Percentiles rank a stretch among this genome's conserved stretches.
phyloP scores from a whole-genome alignment of 2,113 vertebrate species.

The Myodes glareolus region DNA sequence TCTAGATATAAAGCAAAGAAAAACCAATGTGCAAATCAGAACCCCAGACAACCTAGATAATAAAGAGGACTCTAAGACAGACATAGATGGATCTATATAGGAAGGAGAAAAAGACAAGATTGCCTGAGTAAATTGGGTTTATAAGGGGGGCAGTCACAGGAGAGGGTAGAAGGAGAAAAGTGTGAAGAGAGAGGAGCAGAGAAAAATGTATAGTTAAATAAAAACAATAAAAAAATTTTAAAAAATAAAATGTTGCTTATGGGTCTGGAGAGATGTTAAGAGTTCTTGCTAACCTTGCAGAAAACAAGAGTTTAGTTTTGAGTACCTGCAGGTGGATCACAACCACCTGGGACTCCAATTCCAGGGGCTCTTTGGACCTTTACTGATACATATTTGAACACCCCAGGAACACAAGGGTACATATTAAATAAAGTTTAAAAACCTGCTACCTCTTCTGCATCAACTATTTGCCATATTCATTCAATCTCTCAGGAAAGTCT shows the following conservation, averaged over 20 bases:
- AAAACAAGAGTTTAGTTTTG: neutral
- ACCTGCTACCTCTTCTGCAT: neutral
- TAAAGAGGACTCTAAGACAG: too few species aligned
- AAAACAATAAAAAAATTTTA: too few species aligned
- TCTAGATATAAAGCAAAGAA: too few species aligned
- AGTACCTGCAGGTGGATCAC: neutral
- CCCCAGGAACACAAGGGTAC: neutral
- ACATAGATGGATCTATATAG: too few species aligned
- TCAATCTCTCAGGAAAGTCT: neutral
- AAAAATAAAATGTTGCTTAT: neutral
- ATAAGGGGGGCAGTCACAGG: too few species aligned
- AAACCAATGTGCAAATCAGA: too few species aligned
- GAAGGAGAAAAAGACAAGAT: too few species aligned
- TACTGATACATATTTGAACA: neutral
- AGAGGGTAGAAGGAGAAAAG: too few species aligned
- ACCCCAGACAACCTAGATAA: too few species aligned
- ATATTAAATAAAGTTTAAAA: neutral
- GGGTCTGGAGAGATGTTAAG: neutral
- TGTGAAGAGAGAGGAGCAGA: too few species aligned
- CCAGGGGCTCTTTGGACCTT: neutral
- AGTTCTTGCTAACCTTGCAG: neutral
- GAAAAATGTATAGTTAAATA: too few species aligned
- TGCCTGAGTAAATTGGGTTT: too few species aligned
- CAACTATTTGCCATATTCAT: neutral
- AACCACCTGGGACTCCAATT: neutral